phyloP scores from a whole-genome alignment of 2,888 invertebrate genomes.

The Lasioglossum calceatum region DNA sequence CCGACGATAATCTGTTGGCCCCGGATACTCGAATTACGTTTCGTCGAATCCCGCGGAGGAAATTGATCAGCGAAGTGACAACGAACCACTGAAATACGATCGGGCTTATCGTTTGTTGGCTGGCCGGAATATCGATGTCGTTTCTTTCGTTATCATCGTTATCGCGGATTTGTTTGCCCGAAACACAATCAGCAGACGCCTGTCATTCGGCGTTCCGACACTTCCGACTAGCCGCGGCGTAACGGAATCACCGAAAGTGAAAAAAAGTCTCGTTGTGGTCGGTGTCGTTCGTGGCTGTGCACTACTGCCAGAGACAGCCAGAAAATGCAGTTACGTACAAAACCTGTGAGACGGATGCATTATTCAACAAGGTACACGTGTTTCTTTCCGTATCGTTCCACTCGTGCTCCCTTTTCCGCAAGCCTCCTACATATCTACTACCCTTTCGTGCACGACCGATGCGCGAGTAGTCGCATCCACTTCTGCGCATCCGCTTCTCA shows the following conservation, averaged over 20 bases:
- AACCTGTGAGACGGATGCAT: slow-evolving; percentile 72
- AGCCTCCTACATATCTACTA: background rate
- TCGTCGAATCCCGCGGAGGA: background rate
- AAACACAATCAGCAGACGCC: background rate
- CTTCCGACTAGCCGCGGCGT: background rate
- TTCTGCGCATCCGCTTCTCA: slow-evolving; percentile 31
- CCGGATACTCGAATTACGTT: background rate
- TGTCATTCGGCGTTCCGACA: background rate
- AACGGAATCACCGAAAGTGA: background rate
- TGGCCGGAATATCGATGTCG: background rate
- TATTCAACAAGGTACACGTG: slow-evolving; percentile 84
- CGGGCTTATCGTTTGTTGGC: background rate
- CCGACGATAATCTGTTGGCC: background rate
- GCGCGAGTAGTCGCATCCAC: slow-evolving; percentile 22
- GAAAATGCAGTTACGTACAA: slow-evolving; percentile 63
- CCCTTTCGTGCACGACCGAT: slow-evolving; percentile 24
- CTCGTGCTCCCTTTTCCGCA: slow-evolving; percentile 36
- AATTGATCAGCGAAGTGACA: background rate
- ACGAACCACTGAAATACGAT: background rate
- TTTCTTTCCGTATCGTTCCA: slow-evolving; percentile 78
- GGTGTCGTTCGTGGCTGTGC: slow-evolving; percentile 38
- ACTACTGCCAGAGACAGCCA: slow-evolving; percentile 38
- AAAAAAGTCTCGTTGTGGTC: background rate
- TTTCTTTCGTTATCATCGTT: background rate
- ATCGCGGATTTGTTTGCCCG: background rate